Evolutionary conservation across 2,888 invertebrate genomes (phyloP).

Genomic region (Torymus auratus): DNA sequence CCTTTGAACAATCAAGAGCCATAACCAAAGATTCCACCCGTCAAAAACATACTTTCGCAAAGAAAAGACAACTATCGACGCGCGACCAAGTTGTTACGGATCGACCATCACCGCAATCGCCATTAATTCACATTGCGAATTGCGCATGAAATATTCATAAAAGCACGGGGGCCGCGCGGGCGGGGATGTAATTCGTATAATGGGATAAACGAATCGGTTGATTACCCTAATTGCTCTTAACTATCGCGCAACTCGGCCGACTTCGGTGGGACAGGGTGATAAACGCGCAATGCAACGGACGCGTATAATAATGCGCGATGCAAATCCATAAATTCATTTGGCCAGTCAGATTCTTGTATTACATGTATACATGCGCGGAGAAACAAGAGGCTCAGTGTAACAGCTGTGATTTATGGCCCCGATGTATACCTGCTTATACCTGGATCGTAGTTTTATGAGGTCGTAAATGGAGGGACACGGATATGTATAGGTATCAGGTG

Average conservation of each 20-base stretch:
- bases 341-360: background rate
- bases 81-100: no score
- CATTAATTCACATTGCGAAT: constrained; percentile 14
- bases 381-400: no score
- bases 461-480: no score
- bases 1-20: no score
- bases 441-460: no score
- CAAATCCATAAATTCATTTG: constrained; percentile 23
- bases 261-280: background rate
- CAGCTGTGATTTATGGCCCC: no score
- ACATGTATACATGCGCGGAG: background rate
- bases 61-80: no score
- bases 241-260: background rate
- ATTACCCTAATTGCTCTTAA: constrained; percentile 7
- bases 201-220: constrained; percentile 12
- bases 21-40: no score
- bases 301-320: constrained; percentile 1
- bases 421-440: no score
- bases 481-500: no score
- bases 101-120: background rate
- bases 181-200: background rate
- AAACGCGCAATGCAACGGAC: constrained; percentile 8
- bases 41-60: no score
- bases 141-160: constrained; percentile 29
- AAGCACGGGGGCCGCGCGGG: background rate